Conservation (phyloP, 2,888 invertebrate species). For the Chloroclysta siterata region DNA sequence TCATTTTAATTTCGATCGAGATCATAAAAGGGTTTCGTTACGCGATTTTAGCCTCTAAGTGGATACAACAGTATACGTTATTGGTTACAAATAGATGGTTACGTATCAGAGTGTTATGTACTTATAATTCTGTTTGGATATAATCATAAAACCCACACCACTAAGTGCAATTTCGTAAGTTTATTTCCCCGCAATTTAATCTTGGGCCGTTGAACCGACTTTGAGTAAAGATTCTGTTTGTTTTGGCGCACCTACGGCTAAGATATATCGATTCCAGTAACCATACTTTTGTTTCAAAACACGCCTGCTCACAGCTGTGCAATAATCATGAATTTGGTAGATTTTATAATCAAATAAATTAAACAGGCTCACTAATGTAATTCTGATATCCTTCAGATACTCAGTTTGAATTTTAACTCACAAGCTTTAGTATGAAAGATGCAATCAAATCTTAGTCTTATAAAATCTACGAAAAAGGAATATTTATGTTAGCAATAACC, state of each 20-base stretch:
- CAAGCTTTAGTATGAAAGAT: too few species aligned
- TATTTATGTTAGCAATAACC: too few species aligned
- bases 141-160: constrained; percentile 51
- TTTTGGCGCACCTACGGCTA: constrained; percentile 46
- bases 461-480: too few species aligned
- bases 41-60: constrained; percentile 33
- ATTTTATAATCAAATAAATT: background rate
- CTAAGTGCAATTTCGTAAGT: constrained; percentile 56
- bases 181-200: constrained; percentile 52
- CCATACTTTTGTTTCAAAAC: constrained; percentile 15
- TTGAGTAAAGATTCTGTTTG: constrained; percentile 50
- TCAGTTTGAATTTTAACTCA: too few species aligned
- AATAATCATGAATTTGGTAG: background rate
- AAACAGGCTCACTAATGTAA: too few species aligned
- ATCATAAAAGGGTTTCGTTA: constrained; percentile 33
- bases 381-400: too few species aligned
- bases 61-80: constrained; percentile 37
- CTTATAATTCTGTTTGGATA: constrained; percentile 49
- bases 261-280: constrained; percentile 12
- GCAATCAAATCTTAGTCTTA: too few species aligned
- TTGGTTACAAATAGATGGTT: constrained; percentile 33
- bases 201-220: constrained; percentile 50
- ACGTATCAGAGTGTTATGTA: constrained; percentile 34
- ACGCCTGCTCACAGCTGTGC: background rate
- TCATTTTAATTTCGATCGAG: constrained; percentile 41